These are phyloP conservation scores for Dallia pectoralis DNA, from an alignment of 2,797 vertebrate species.

Conservation along the genomic window DNA sequence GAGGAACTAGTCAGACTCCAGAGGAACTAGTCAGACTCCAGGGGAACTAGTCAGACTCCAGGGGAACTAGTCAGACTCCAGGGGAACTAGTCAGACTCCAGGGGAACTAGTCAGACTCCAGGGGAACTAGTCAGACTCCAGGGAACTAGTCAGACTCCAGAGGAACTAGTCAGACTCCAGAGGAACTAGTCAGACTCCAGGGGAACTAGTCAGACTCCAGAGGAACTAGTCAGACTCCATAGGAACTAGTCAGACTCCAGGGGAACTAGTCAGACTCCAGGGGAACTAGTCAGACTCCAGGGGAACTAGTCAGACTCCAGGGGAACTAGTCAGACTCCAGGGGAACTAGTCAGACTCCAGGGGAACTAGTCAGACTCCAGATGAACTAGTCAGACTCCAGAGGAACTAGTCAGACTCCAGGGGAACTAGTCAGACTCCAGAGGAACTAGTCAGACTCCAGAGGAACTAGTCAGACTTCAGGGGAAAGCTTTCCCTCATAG, in stretches of 20 bases:
- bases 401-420: too few species aligned
- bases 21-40: slow-evolving; percentile 4
- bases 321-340: too few species aligned
- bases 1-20: slow-evolving; percentile 17
- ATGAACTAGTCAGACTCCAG: too few species aligned
- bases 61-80: slow-evolving; percentile 5
- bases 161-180: too few species aligned
- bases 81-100: slow-evolving; percentile 16
- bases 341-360: slow-evolving; percentile 41
- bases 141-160: neutral
- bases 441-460: neutral
- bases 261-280: too few species aligned
- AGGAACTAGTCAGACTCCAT: neutral
- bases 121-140: slow-evolving; percentile 7
- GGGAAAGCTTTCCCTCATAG: slow-evolving; percentile 3
- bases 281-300: slow-evolving; percentile 41
- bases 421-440: slow-evolving; percentile 41
- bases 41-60: slow-evolving; percentile 16
- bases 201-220: slow-evolving; percentile 41
- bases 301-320: neutral
- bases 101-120: slow-evolving; percentile 5
- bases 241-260: too few species aligned
- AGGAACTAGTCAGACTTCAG: slow-evolving; percentile 20
- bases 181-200: too few species aligned
- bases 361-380: neutral